These are phyloP conservation scores for Gymnothorax reevesii DNA, from an alignment of 2,797 vertebrate genomes.

Conservation along the genomic window DNA sequence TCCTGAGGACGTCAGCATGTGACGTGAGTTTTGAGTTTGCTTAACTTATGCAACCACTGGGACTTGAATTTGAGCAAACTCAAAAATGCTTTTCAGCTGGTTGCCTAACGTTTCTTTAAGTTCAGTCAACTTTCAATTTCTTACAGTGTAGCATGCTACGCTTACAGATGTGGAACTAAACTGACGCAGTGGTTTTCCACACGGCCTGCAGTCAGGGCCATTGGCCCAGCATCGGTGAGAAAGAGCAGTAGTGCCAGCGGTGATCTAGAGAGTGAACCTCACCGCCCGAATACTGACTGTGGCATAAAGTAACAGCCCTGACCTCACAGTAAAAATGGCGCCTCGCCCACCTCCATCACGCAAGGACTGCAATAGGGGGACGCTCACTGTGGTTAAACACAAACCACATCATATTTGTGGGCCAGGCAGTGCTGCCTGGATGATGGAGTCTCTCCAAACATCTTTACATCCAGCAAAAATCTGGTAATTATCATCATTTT, in stretches of 20 bases:
- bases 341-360: background rate
- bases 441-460: conserved; percentile 3
- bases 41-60: no score
- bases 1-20: background rate
- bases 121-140: no score
- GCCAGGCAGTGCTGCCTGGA: background rate
- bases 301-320: conserved; percentile 27
- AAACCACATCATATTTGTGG: conserved; percentile 21
- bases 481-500: background rate
- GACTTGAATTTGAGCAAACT: no score
- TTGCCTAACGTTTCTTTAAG: no score
- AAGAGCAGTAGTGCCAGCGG: background rate
- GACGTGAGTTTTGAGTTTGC: no score
- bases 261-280: conserved; percentile 19
- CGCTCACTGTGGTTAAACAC: background rate
- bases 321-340: conserved; percentile 35
- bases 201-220: background rate
- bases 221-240: background rate
- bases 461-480: background rate
- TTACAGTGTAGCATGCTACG: no score
- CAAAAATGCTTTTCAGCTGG: no score
- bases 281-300: conserved; percentile 37
- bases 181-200: background rate
- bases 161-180: background rate
- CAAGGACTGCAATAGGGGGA: background rate